Base-by-base conservation (phyloP, 2,797 vertebrate species). In the Chromis chromis region DNA sequence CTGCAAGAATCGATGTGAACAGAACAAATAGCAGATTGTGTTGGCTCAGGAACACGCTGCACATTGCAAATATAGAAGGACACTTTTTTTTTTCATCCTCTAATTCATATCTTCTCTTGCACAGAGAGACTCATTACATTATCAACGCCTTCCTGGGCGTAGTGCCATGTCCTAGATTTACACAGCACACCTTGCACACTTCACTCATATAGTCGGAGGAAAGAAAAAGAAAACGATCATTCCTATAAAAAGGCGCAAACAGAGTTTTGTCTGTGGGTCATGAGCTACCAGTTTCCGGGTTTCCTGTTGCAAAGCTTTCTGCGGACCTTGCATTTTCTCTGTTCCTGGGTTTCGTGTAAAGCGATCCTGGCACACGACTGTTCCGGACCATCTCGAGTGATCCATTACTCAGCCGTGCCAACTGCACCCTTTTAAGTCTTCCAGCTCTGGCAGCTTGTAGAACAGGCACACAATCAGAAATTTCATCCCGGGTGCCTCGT, bases 291-390 rank as follows among this genome's bases (percentile, higher is more conserved):
- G 80, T 85, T 92, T 91, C 79, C 74, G 70, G 92, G 91, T 91
- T 91, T 95, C 89, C 86, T 89, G 87, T 92, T 92, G 88, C 92
- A 87, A 22, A 2, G 66, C 72, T 88, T 90, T 91, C 81, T 93
- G 93, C 83, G 60, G 78, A 86, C 84, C 46, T 82, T 84, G 90
- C 92, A 88, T 85, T 91, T 92, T 92, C 83, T 79, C 72, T 80
- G 80, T 87, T 90, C 85, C 86, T 84, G 68, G 76, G 87, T 90
- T 91, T 91, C 72, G 63, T 89, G 94, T 93, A 93, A 94, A 91
- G 86, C 53, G 88, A 94, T 91, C 91, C 85, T 75, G 86, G 86
- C 89, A 84, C 65, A 74, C 78, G 65, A 64, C 73, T 77, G 83
- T 91, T 91, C 90, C 86, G 78, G 86, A 86, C 86, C 55, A 24